Evolutionary conservation across 2,888 invertebrate genomes (phyloP), one percentile per base, ranked within the genome.

Genomic region (Tiphia femorata): DNA sequence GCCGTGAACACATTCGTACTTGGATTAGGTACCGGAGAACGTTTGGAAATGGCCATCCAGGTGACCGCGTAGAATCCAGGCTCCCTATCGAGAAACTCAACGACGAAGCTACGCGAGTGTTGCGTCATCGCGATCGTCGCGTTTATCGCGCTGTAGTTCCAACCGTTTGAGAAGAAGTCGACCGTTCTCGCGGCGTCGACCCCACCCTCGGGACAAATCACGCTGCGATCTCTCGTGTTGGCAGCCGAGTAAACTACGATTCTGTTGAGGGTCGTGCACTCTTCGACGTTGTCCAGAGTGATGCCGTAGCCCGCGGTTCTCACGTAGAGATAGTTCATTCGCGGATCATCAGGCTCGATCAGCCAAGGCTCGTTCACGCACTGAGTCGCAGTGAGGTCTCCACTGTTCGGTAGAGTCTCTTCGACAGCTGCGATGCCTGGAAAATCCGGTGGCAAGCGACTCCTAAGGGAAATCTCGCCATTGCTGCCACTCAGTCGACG

Each of bases 331-430:
- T 90, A 92, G 78, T 91, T 88, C 52, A 89, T 89, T 42, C 87
- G 85, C 1, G 89, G 86, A 65, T 91, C 90, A 69, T 91, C 90
- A 0, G 92, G 92, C 77, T 92, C 92, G 52, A 93, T 90, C 1
- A 92, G 84, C 92, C 92, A 93, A 1, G 92, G 92, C 75, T 91
- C 89, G 73, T 91, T 90, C 21, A 90, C 88, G 79, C 92, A 92
- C 51, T 85, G 85, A 0, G 79, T 79, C 1, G 79, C 77, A 2
- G 79, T 76, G 2, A 78, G 54, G 35, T 82, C 81, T 30, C 80
- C 78, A 30, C 73, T 76, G 21, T 77, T 79, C 6, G 72, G 66
- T 19, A 74, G 43, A 3, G 70, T 73, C 60, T 67, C 73, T 38
- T 73, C 76, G 3, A 73, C 70, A 10, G 76, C 71, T 6, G 76